These are phyloP conservation scores for Brachionus rubens DNA, from an alignment of 1,140 invertebrate genomes.

Conservation along the genomic window DNA sequence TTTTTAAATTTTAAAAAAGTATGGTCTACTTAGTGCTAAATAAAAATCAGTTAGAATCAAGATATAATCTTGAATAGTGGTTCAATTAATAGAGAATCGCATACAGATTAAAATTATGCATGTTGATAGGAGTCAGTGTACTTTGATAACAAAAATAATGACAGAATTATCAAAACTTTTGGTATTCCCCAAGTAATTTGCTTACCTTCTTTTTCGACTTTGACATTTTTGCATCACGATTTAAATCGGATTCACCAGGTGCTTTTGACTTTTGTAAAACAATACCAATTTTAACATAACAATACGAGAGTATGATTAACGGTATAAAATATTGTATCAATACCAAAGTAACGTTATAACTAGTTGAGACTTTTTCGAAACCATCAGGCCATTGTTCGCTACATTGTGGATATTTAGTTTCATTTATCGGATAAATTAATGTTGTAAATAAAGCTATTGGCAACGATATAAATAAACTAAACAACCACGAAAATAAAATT, in stretches of 20 bases:
- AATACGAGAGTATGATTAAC: slow-evolving; percentile 21
- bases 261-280: background rate
- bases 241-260: slow-evolving; percentile 24
- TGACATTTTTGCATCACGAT: slow-evolving; percentile 39
- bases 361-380: background rate
- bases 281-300: slow-evolving; percentile 17
- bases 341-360: slow-evolving; percentile 16
- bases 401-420: background rate
- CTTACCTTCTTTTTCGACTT: slow-evolving; percentile 45
- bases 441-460: slow-evolving; percentile 27
- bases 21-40: too few relatives aligned
- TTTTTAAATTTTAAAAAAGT: too few relatives aligned
- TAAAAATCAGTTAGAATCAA: too few relatives aligned
- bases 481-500: background rate
- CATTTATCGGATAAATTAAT: background rate
- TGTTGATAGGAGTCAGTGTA: too few relatives aligned
- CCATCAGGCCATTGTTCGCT: slow-evolving; percentile 18
- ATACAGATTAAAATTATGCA: too few relatives aligned
- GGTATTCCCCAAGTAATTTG: too few relatives aligned
- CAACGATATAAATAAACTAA: background rate
- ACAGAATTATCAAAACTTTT: too few relatives aligned
- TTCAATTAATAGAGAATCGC: too few relatives aligned
- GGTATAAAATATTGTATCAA: slow-evolving; percentile 33
- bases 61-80: too few relatives aligned
- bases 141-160: too few relatives aligned